These are phyloP conservation scores for Tanytarsus gracilentus DNA, from an alignment of 2,888 invertebrate species.

Conservation along the genomic window DNA sequence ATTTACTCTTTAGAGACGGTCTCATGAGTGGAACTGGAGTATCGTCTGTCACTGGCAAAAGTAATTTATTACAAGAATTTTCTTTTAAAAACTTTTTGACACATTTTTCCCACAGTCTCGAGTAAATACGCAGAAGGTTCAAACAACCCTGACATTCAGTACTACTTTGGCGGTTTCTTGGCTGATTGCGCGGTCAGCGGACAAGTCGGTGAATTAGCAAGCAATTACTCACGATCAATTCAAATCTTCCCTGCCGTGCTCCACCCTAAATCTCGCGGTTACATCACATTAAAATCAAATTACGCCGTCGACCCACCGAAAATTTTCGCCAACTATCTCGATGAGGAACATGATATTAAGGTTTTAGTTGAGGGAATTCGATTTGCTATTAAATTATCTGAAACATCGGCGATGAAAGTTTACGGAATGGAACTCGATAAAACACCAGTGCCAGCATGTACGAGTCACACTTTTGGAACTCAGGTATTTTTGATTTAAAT, in stretches of 20 bases:
- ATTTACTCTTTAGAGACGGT: constrained; percentile 76
- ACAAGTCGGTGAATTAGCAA: constrained; percentile 69
- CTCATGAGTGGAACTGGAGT: constrained; percentile 80
- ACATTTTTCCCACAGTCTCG: constrained; percentile 76
- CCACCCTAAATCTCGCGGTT: constrained; percentile 79
- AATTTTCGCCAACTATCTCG: constrained; percentile 69
- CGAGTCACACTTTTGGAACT: constrained; percentile 58
- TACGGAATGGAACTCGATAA: constrained; percentile 69
- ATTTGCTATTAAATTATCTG: constrained; percentile 60
- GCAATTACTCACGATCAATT: constrained; percentile 58
- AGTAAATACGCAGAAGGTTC: constrained; percentile 66
- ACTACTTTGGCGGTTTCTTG: constrained; percentile 78
- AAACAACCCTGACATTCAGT: constrained; percentile 74
- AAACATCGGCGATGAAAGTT: constrained; percentile 55
- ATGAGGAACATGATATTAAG: constrained; percentile 58
- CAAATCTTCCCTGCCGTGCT: constrained; percentile 72
- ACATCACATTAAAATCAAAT: constrained; percentile 55
- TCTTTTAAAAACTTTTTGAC: constrained; percentile 55
- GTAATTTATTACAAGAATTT: not conserved
- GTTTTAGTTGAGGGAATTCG: constrained; percentile 75
- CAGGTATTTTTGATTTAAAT: constrained; percentile 44
- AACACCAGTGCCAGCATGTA: constrained; percentile 66
- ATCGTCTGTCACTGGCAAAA: constrained; percentile 29
- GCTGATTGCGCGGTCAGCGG: constrained; percentile 80
- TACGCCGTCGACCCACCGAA: constrained; percentile 75